Base-by-base conservation (phyloP, 2,113 vertebrate species). In the Eonycteris spelaea region DNA sequence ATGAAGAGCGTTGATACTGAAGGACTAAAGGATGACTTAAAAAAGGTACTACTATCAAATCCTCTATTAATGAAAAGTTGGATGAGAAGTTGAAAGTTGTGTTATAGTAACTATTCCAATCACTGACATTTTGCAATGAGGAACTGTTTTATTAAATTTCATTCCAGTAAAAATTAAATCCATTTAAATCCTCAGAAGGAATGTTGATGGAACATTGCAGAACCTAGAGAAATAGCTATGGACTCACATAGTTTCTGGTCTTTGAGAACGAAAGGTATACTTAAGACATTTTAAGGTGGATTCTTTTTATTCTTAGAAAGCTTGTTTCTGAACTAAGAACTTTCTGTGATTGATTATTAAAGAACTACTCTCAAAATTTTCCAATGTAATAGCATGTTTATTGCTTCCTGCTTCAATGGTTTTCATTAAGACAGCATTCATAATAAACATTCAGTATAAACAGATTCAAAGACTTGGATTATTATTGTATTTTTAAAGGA, bases 81-180 rank as follows among this genome's bases (percentile, higher is more conserved):
- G 33, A 63, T 77, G 53, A 85, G 92, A 84, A 92, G 38, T 43
- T 65, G 83, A 94, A 91, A 88, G 18, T 87, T 59, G 40, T 61
- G 21, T 77, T 87, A 71, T 0, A n/a, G 63, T 63, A 73, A 85
- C 61, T 73, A 70, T 91, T 87, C 35, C 51, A 93, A 19, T 90
- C 28, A 55, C 16, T 75, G 80, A 74, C 51, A 67, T 88, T 88
- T 92, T 89, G 43, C 73, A 94, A 61, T n/a, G 16, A 94, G 68
- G 53, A 84, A 86, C 30, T 28, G 9, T 93, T 93, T 97, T 93
- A 97, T 96, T 97, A 97, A 96, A 92, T 94, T 90, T 91, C 90
- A 96, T 95, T 96, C 77, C 84, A 94, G 35, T 71, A 90, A 95
- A 93, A 93, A 80, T 90, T 95, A 95, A 97, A 92, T 78, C 85